These are phyloP conservation scores for Chelonia mydas DNA, from an alignment of 2,797 vertebrate genomes.

Conservation along the genomic window DNA sequence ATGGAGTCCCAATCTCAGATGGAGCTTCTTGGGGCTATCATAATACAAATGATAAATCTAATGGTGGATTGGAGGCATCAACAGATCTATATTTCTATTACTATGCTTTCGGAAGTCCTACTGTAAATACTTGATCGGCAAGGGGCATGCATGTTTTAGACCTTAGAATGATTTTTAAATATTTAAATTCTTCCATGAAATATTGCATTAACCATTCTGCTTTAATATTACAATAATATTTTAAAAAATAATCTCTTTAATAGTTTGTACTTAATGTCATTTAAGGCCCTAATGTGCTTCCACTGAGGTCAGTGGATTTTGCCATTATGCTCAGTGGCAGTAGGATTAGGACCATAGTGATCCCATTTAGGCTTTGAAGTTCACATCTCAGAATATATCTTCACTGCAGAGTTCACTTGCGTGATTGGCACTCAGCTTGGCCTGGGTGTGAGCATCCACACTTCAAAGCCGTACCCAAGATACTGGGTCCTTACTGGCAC, in stretches of 20 bases:
- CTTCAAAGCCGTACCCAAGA: too few relatives aligned
- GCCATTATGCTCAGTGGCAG: too few relatives aligned
- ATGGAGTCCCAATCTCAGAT: not conserved
- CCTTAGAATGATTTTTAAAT: not conserved
- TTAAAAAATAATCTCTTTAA: not conserved
- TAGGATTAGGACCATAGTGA: too few relatives aligned
- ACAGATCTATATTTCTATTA: not conserved
- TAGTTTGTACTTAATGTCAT: not conserved
- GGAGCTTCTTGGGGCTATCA: not conserved
- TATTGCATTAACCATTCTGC: not conserved
- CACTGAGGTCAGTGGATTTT: too few relatives aligned
- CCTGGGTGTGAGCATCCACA: too few relatives aligned
- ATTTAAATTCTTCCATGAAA: not conserved
- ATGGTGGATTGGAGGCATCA: not conserved
- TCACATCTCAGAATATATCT: too few relatives aligned
- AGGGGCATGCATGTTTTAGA: not conserved
- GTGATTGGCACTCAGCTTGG: too few relatives aligned
- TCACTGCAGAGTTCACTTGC: too few relatives aligned
- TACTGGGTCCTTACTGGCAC: too few relatives aligned
- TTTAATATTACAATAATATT: not conserved
- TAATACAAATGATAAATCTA: not conserved
- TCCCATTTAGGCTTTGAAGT: too few relatives aligned
- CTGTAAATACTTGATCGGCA: not conserved
- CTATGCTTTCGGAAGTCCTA: not conserved
- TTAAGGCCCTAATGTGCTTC: not conserved